Percentiles rank a stretch among this genome's conserved stretches.
These are phyloP conservation scores for Aulostomus chinensis DNA, from an alignment of 2,797 vertebrate species.

Conservation along the genomic window DNA sequence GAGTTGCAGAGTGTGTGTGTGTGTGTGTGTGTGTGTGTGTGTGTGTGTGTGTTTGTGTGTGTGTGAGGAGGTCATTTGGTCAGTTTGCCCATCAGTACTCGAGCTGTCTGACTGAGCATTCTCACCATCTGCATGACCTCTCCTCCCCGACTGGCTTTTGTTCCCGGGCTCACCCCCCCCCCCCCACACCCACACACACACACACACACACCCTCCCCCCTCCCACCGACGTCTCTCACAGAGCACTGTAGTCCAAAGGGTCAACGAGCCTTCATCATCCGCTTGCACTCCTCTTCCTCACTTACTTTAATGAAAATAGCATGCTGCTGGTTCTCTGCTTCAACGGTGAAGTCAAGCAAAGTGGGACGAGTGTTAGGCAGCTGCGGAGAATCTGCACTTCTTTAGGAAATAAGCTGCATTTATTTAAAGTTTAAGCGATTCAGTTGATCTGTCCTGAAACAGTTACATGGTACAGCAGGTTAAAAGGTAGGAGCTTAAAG, in stretches of 20 bases:
- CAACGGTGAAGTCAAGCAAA: no score
- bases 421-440: no score
- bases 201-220: no score
- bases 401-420: no score
- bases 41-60: slow-evolving; percentile 30
- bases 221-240: slow-evolving; percentile 51
- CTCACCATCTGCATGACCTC: slow-evolving; percentile 74
- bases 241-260: slow-evolving; percentile 30
- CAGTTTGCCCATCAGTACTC: slow-evolving; percentile 65
- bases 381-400: no score
- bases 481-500: no score
- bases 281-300: slow-evolving; percentile 17
- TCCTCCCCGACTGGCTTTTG: slow-evolving; percentile 57
- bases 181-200: no score
- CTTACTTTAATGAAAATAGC: slow-evolving; percentile 11
- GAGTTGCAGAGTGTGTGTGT: slow-evolving; percentile 33
- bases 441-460: no score
- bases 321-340: slow-evolving; percentile 18
- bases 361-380: no score
- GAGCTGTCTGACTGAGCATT: slow-evolving; percentile 68
- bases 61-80: slow-evolving; percentile 57
- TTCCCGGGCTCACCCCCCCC: slow-evolving; percentile 33
- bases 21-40: background rate
- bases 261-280: slow-evolving; percentile 44
- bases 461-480: no score